These are phyloP conservation scores for Sorex maritimensis DNA, from an alignment of 2,797 vertebrate genomes.

Conservation along the genomic window DNA sequence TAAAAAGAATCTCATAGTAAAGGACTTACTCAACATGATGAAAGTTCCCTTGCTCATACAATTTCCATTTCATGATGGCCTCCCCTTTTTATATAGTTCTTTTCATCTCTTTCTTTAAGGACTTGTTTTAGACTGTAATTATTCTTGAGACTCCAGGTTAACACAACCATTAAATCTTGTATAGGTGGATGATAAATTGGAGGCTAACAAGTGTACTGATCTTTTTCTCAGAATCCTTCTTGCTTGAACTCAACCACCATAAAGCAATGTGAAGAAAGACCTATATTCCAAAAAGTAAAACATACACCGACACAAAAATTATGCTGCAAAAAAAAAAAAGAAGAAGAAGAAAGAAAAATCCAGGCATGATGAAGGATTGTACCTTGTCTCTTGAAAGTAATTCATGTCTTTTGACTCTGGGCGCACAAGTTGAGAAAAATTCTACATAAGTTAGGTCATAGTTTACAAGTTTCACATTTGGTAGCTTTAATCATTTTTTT, in stretches of 20 bases:
- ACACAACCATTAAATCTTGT: slow-evolving; percentile 86
- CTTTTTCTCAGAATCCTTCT: slow-evolving; percentile 83
- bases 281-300: slow-evolving; percentile 60
- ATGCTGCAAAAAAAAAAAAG: not conserved
- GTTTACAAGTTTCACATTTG: slow-evolving; percentile 54
- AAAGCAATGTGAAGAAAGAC: slow-evolving; percentile 75
- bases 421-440: not conserved
- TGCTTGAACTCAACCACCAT: slow-evolving; percentile 76
- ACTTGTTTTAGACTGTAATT: slow-evolving; percentile 85
- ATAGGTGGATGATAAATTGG: slow-evolving; percentile 83
- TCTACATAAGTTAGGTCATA: slow-evolving; percentile 4
- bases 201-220: slow-evolving; percentile 83
- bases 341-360: not conserved
- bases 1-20: slow-evolving; percentile 78
- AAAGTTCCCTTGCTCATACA: slow-evolving; percentile 84
- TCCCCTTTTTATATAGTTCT: slow-evolving; percentile 77
- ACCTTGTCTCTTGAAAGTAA: slow-evolving; percentile 51
- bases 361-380: slow-evolving; percentile 16
- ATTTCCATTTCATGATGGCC: slow-evolving; percentile 74
- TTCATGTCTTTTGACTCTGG: slow-evolving; percentile 51
- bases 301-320: not conserved
- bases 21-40: slow-evolving; percentile 82
- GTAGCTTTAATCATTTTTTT: slow-evolving; percentile 48
- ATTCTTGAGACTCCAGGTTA: slow-evolving; percentile 83
- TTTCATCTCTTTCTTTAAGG: slow-evolving; percentile 84